These are phyloP conservation scores for Nibea albiflora DNA, from an alignment of 2,113 vertebrate genomes.

Conservation along the genomic window DNA sequence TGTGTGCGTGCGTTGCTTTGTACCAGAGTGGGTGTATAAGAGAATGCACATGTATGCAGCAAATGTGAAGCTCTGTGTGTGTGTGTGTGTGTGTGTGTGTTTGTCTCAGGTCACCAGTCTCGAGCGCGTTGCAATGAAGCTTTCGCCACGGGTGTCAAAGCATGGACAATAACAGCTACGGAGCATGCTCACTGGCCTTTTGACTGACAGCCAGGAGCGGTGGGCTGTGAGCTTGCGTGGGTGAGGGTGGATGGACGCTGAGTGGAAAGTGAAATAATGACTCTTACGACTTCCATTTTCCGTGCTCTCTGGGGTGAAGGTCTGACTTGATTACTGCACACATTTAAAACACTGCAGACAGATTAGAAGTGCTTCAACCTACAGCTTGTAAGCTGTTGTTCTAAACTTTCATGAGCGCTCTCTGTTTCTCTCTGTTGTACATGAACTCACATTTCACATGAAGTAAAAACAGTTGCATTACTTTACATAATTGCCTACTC, in stretches of 20 bases:
- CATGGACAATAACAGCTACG: constrained; percentile 47
- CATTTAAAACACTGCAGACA: background rate
- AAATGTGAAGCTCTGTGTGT: background rate
- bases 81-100: constrained; percentile 32
- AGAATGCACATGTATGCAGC: background rate
- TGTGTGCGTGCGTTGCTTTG: background rate
- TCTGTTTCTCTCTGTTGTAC: background rate
- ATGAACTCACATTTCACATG: background rate
- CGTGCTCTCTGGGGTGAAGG: constrained; percentile 39
- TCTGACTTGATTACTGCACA: constrained; percentile 21
- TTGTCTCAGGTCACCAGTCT: constrained; percentile 56
- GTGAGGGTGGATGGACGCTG: constrained; percentile 11
- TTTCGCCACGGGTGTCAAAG: constrained; percentile 58
- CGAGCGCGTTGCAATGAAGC: constrained; percentile 40
- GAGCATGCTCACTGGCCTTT: constrained; percentile 63
- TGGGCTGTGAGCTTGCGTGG: constrained; percentile 39
- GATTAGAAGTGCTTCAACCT: background rate
- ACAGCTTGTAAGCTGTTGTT: background rate
- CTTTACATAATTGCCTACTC: too few species aligned
- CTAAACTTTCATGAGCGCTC: background rate
- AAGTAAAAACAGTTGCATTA: too few species aligned
- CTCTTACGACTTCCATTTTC: constrained; percentile 16
- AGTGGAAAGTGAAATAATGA: constrained; percentile 37
- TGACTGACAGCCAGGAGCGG: constrained; percentile 56
- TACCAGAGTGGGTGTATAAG: background rate